Evolutionary conservation across 1,140 invertebrate species (phyloP).

Genomic region (Tetramorium simillimum): DNA sequence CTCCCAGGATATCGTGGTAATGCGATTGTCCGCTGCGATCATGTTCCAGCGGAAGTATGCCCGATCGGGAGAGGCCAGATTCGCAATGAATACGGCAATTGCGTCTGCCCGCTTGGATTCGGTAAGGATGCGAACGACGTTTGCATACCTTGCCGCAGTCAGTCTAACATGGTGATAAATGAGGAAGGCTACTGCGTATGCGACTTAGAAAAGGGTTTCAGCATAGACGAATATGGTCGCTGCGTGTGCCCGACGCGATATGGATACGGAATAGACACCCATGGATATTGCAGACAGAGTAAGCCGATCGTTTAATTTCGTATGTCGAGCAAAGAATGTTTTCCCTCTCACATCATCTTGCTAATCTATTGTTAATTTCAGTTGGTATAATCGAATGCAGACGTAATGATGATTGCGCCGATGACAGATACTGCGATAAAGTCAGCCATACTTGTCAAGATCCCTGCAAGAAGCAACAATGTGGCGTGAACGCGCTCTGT

Average conservation of each 20-base stretch:
- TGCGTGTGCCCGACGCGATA: slow-evolving; percentile 91
- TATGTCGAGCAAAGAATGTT: background rate
- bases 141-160: slow-evolving; percentile 90
- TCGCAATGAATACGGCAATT: slow-evolving; percentile 89
- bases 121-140: slow-evolving; percentile 91
- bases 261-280: slow-evolving; percentile 89
- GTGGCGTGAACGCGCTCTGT: slow-evolving; percentile 92
- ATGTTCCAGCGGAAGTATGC: slow-evolving; percentile 88
- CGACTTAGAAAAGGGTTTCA: slow-evolving; percentile 90
- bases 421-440: slow-evolving; percentile 90
- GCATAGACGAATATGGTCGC: slow-evolving; percentile 90
- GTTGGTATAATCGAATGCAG: slow-evolving; percentile 88
- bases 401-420: slow-evolving; percentile 91
- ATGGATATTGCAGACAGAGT: slow-evolving; percentile 89
- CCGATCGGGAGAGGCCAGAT: slow-evolving; percentile 90
- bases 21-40: slow-evolving; percentile 91
- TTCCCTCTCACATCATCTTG: background rate
- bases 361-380: slow-evolving; percentile 58
- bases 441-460: slow-evolving; percentile 90
- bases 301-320: slow-evolving; percentile 39
- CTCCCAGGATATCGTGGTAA: slow-evolving; percentile 94
- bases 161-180: slow-evolving; percentile 91
- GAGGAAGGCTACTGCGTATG: slow-evolving; percentile 92
- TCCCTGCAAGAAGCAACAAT: slow-evolving; percentile 90
- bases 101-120: slow-evolving; percentile 91